Evolutionary conservation across 2,797 vertebrate species (phyloP), one percentile per base, ranked within the genome.

Genomic region (Zalophus californianus): DNA sequence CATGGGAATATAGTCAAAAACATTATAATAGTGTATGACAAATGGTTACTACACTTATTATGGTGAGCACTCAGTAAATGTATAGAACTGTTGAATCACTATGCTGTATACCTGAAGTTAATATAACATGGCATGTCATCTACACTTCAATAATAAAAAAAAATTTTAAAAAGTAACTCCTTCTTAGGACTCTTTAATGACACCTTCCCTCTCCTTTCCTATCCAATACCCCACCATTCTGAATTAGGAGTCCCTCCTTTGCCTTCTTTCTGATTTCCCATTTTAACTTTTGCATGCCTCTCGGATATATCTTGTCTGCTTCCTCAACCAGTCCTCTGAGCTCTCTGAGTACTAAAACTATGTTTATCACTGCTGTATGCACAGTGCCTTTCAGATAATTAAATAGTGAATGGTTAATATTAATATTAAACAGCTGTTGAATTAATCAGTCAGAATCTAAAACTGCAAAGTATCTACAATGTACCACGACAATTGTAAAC

Each of bases 351-450:
- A 60, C 18, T 79, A 3, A 38, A 79, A 66, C 56, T 89, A 12
- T 50, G 52, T 80, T 66, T 88, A 86, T 29, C 77, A 80, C 14
- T 52, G 52, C 50, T 75, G 2, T 73, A 35, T 25, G 11, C 82
- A 82, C 15, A 62, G 1, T 60, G 7, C 32, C 64, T 86, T 68
- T 70, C 32, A 94, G 23, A 75, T 15, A 35, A 13, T 54, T 60
- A 86, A 66, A 68, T 48, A 87, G 13, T 18, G 66, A 90, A 73
- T 70, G 25, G 20, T 92, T 97, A 48, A 75, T 80, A 62, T 79
- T 68, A 84, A 75, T 75, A 92, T 68, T 86, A 44, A 91, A 73
- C 7, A 78, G 21, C 56, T 56, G 48, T 91, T 77, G 62, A 86
- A 60, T 88, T 41, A 80, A 80, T 64, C 48, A 72, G 10, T 29